Percentiles rank a stretch among this genome's conserved stretches.
Evolutionary conservation across 2,888 invertebrate genomes (phyloP).

Genomic region (Drosophila anceps): DNA sequence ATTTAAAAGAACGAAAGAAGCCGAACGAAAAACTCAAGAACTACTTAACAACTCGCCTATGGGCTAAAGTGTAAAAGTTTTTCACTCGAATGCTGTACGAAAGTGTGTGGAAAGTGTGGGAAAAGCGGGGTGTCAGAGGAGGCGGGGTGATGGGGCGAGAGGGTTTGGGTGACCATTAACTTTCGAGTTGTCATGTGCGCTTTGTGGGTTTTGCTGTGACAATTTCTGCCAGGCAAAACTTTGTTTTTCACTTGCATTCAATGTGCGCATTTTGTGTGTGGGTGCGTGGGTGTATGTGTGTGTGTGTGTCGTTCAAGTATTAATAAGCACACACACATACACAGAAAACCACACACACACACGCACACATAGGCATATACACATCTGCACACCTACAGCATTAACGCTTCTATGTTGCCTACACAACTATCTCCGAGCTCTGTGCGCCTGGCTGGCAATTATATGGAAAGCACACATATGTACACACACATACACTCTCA

Average conservation of each 20-base stretch:
- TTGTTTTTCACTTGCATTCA: slow-evolving; percentile 15
- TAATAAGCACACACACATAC: slow-evolving; percentile 55
- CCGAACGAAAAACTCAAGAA: slow-evolving; percentile 18
- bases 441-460: slow-evolving; percentile 65
- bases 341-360: not conserved
- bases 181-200: slow-evolving; percentile 62
- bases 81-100: slow-evolving; percentile 16
- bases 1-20: slow-evolving; percentile 1
- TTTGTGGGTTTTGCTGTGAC: slow-evolving; percentile 42
- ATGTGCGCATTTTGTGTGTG: slow-evolving; percentile 13
- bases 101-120: not conserved
- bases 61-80: slow-evolving; percentile 32
- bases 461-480: slow-evolving; percentile 49
- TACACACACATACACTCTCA: slow-evolving; percentile 6
- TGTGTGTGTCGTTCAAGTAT: slow-evolving; percentile 57
- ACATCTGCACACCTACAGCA: slow-evolving; percentile 8
- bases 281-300: slow-evolving; percentile 10
- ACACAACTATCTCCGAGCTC: slow-evolving; percentile 40
- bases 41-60: slow-evolving; percentile 51
- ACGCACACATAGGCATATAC: slow-evolving; percentile 16
- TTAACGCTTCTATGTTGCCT: slow-evolving; percentile 22
- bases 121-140: not conserved
- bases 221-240: slow-evolving; percentile 32
- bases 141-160: not conserved
- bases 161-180: slow-evolving; percentile 50